Evolutionary conservation across 1,140 invertebrate genomes (phyloP).

Genomic region (Saxidomus purpurata): DNA sequence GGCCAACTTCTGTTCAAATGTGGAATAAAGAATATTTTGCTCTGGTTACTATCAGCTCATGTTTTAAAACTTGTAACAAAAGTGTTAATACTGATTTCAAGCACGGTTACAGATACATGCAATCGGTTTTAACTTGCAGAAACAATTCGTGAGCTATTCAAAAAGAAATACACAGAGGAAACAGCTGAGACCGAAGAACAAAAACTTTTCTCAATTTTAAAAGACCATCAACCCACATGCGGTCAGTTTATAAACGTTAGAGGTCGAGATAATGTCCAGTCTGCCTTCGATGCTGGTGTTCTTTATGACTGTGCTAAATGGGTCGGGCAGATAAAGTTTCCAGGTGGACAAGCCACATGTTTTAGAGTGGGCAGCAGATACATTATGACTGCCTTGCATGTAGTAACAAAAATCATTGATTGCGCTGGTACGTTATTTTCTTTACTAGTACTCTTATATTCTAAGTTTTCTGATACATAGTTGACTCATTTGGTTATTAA

Average conservation of each 20-base stretch:
- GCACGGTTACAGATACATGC: no score
- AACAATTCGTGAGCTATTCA: not conserved
- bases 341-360: not conserved
- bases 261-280: not conserved
- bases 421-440: not conserved
- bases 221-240: no score
- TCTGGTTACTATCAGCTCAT: no score
- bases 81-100: no score
- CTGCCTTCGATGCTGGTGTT: not conserved
- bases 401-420: not conserved
- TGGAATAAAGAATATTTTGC: no score
- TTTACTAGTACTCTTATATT: no score
- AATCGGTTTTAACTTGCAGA: no score
- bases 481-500: no score
- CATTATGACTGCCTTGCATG: slow-evolving; percentile 5
- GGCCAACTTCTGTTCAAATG: no score
- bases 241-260: not conserved
- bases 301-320: not conserved
- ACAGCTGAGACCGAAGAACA: not conserved
- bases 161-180: not conserved
- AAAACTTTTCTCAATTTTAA: not conserved
- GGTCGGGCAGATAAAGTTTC: not conserved
- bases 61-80: no score
- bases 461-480: no score
- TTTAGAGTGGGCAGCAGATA: not conserved